Evolutionary conservation across 1,140 invertebrate species (phyloP).

Genomic region (Triops longicaudatus): DNA sequence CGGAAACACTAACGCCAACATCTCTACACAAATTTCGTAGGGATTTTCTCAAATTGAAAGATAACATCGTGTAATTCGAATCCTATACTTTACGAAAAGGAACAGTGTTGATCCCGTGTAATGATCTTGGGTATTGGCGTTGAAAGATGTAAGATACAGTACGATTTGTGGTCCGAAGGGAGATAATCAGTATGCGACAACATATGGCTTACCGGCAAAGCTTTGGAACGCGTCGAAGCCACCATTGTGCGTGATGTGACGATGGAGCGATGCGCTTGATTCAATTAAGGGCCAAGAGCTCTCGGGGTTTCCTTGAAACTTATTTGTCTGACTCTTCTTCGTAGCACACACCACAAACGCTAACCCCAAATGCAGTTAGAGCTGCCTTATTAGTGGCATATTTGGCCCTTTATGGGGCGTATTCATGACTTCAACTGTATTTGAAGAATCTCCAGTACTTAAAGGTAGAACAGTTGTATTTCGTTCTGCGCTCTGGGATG

Average conservation of each 20-base stretch:
- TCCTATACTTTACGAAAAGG: neutral
- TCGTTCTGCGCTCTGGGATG: neutral
- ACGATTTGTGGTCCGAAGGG: neutral
- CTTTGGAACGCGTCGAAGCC: neutral
- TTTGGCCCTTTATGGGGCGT: neutral
- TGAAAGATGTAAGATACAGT: neutral
- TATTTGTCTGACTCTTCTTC: neutral
- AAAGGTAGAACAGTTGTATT: neutral
- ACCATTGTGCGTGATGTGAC: neutral
- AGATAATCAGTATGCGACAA: neutral
- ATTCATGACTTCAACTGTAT: neutral
- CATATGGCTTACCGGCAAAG: neutral
- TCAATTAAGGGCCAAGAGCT: neutral
- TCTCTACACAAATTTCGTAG: too few relatives aligned
- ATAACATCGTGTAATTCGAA: too few relatives aligned
- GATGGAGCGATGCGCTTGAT: slow-evolving; percentile 1
- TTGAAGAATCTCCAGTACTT: neutral
- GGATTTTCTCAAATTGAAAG: too few relatives aligned
- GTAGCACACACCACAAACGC: neutral
- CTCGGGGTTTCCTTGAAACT: neutral
- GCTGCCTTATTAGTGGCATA: neutral
- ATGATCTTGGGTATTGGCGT: neutral
- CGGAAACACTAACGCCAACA: too few relatives aligned
- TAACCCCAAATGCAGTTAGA: neutral
- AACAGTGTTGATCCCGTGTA: neutral